Base-by-base conservation (phyloP, 1,140 invertebrate species). In the Bombus vancouverensis region DNA sequence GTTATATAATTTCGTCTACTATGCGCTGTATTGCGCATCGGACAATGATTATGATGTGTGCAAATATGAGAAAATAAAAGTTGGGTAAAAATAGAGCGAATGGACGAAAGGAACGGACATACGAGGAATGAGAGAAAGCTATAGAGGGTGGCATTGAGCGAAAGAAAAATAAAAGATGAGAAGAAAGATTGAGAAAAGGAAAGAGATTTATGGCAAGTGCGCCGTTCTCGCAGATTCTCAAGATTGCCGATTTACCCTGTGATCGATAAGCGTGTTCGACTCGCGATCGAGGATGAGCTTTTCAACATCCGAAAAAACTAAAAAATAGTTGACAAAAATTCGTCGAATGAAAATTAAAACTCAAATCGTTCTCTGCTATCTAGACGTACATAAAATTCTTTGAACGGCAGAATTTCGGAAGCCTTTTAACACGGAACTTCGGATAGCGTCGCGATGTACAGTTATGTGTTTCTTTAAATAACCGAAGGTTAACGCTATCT, bases 151-250 rank as follows among this genome's bases (percentile, higher is more conserved):
- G 18, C 9, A 44, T n/a, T 1, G 34, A 65, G 32, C 2, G n/a
- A 22, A 39, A 80, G 39, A 42, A 25, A 34, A n/a, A 32, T 32
- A 9, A 66, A n/a, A 18, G 34, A 34, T 12, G 28, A 18, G 34
- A 44, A n/a, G 25, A 8, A n/a, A 28, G 8, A 8, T 6, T 53
- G 25, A 68, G 70, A 73, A 42, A 74, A 22, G 44, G 18, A 44
- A n/a, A 80, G 53, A 83, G 70, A 87, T 87, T 73, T 68, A 37
- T 87, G 81, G 85, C 86, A 87, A 87, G 82, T 79, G 57, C 32
- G 74, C 47, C 34, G 62, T 42, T 59, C 65, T 37, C 34, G 22
- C n/a, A 65, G 62, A 85, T 76, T 70, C 68, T 47, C 32, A 37
- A 84, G 82, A 81, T 87, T 70, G 32, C 76, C 70, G 72, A 87